Evolutionary conservation across 2,888 invertebrate genomes (phyloP).

Genomic region (Harmothoe impar): DNA sequence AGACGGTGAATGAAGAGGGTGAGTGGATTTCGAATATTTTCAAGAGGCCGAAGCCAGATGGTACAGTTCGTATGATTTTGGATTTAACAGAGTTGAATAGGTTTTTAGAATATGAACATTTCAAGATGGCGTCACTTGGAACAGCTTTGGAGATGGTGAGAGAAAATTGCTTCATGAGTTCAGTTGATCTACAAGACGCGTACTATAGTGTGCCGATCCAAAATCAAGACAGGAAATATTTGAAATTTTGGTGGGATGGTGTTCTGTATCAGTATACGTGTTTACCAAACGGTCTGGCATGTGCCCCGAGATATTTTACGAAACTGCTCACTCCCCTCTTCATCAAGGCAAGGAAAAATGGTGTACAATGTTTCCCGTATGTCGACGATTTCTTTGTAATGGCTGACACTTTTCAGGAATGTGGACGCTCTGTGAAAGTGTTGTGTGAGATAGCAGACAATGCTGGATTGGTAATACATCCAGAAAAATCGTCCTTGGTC

Average conservation of each 20-base stretch:
- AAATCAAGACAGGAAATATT: neutral
- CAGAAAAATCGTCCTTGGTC: neutral
- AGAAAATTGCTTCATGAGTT: neutral
- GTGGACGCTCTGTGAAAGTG: neutral
- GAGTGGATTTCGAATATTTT: neutral
- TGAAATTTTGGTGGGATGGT: neutral
- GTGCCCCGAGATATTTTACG: neutral
- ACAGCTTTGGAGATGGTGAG: neutral
- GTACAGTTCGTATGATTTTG: neutral
- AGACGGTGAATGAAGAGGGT: neutral
- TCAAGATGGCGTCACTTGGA: neutral
- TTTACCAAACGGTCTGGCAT: neutral
- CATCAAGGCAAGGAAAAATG: neutral
- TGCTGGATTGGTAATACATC: neutral
- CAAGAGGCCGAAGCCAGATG: neutral
- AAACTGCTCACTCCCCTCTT: neutral
- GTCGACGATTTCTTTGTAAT: neutral
- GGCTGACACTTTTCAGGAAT: neutral
- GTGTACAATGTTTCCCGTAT: neutral
- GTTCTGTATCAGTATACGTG: neutral
- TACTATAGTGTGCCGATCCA: neutral
- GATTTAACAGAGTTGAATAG: neutral
- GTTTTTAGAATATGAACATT: no score
- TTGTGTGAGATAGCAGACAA: neutral
- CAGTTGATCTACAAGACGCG: neutral